Base-by-base conservation (phyloP, 2,797 vertebrate species). In the Molossus molossus region DNA sequence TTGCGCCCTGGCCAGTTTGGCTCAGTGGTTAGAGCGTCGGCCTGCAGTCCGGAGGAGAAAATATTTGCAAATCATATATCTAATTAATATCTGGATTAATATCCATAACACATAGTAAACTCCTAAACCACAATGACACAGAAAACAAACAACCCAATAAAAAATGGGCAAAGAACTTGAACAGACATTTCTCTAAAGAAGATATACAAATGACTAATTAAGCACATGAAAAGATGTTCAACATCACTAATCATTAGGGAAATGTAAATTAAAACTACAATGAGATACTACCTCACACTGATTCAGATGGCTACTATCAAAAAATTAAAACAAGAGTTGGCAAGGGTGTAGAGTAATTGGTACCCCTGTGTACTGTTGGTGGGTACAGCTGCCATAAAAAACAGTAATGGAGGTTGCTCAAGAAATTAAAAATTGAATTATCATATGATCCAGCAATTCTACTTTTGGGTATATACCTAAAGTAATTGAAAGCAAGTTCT, bases 381-480 rank as follows among this genome's bases (percentile, higher is more conserved):
- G 25, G 50, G 67, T 55, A 76, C 4, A 25, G 7, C 53, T 0
- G 3, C 37, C 76, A 40, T 33, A 53, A 17, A 27, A 75, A 85
- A 77, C 37, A 67, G 20, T 58, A 92, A 77, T 20, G 21, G 29
- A 53, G 29, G 7, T 53, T 15, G 9, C 40, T 82, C 67, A 64
- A 21, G 23, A 79, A 80, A 90, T 80, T 80, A 90, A 70, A 80
- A 80, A 58, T 81, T 40, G 29, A 53, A 64, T 60, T 81, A 27
- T 57, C 23, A 29, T 67, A 33, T 33, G 20, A 27, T 18, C 33
- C 37, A 92, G 2, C 2, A 13, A 76, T 27, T 76, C 6, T n/a
- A 25, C 33, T 75, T 75, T 3, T 21, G 70, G 48, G 45, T 75
- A 18, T 57, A 67, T 45, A 77, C 27, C 20, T 23, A 33, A 77